Conservation (phyloP, 1,140 invertebrate species). For the Zaprionus nigranus region DNA sequence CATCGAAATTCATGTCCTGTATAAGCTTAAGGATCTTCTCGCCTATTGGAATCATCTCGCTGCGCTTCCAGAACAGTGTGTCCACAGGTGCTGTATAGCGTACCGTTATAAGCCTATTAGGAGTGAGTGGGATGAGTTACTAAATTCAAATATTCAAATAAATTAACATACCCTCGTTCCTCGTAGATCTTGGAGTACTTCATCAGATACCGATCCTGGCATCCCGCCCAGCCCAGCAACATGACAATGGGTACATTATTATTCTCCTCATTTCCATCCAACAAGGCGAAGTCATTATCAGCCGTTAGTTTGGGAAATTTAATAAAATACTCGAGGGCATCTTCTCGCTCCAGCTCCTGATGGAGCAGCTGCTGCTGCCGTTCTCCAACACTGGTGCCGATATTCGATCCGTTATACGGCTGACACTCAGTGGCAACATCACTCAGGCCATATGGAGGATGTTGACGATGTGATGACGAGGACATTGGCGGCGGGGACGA, state of each 20-base stretch:
- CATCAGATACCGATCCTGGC: constrained; percentile 90
- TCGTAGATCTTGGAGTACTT: constrained; percentile 93
- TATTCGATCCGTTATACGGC: constrained; percentile 26
- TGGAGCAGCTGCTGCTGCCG: constrained; percentile 13
- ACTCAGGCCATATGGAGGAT: constrained; percentile 45
- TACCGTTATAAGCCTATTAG: constrained; percentile 89
- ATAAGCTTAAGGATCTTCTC: constrained; percentile 89
- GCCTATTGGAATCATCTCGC: constrained; percentile 87
- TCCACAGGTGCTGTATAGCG: constrained; percentile 90
- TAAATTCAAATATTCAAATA: neutral
- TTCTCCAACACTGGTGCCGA: constrained; percentile 11
- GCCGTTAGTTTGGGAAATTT: constrained; percentile 86
- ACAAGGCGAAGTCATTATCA: constrained; percentile 85
- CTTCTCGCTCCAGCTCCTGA: constrained; percentile 55
- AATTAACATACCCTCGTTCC: constrained; percentile 87
- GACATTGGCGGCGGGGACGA: constrained; percentile 37
- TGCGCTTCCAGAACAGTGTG: constrained; percentile 88
- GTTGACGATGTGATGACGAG: constrained; percentile 27
- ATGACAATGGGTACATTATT: constrained; percentile 89
- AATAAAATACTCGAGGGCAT: constrained; percentile 88
- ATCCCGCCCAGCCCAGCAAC: constrained; percentile 92
- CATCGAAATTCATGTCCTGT: constrained; percentile 88
- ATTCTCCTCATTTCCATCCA: constrained; percentile 85
- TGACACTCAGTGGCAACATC: constrained; percentile 46
- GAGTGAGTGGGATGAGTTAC: neutral